Evolutionary conservation across 2,113 vertebrate species (phyloP), one percentile per base, ranked within the genome.

Genomic region (Poeciliopsis prolifica): DNA sequence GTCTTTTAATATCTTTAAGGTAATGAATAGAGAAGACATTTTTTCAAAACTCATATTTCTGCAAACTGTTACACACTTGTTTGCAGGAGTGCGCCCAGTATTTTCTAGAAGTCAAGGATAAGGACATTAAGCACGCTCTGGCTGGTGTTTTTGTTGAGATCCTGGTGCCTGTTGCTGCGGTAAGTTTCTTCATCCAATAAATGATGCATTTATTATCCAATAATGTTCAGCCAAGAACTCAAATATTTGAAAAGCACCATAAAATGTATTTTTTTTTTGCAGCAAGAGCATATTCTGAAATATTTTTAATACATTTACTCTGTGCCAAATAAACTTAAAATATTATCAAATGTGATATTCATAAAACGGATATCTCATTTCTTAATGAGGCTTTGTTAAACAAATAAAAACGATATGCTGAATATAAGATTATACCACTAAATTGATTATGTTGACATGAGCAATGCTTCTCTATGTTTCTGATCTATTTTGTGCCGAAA

Each of bases 101-200:
- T 92, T 99, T 98, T 92, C 94, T 98, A 73, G 98, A 99, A 92
- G 97, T 99, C 73, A 99, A 99, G 93, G 98, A 99, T 94, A 99
- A 99, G 93, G 98, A 99, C 85, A 96, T 99, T 82, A 99, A 97
- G 77, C 97, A 99, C 29, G 96, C 98, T 66, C 89, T 99, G 88
- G 97, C 97, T 10, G 97, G 98, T 65, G 95, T 99, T 61, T 99
- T 99, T 90, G 98, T 99, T 78, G 98, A 99, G 92, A 97, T 99
- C 91, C 93, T 99, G 81, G 96, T 99, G 80, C 97, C 98, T 0
- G 98, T 99, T 58, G 98, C 97, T 75, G 97, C 97, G 72, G 97
- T 99, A 89, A 96, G 96, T 96, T 24, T 58, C 29, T 65, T 72
- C n/a, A 30, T 74, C 24, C 8, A 60, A 3, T 28, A 22, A 26